A percentile compares a stretch with the other conserved stretches of the same genome.
Evolutionary conservation across 1,140 invertebrate species (phyloP).

Genomic region (Tetraneura akinire): DNA sequence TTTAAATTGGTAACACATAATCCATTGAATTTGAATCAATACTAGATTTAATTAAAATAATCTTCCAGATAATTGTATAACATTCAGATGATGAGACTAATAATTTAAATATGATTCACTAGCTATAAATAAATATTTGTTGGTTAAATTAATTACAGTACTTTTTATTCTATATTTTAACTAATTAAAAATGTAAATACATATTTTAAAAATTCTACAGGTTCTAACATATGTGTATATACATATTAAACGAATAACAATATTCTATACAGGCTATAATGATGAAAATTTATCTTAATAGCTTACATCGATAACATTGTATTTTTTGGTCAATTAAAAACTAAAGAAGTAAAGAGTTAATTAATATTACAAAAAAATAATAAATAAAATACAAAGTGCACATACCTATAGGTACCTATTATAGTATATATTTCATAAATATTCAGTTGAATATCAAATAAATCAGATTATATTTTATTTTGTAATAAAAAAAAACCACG

Average conservation of each 20-base stretch:
- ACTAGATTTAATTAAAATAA: too few species aligned
- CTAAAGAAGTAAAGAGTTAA: not conserved
- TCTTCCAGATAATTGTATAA: not conserved
- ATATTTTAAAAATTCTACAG: not conserved
- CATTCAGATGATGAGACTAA: too few species aligned
- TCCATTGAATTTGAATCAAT: too few species aligned
- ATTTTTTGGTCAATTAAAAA: conserved; percentile 22
- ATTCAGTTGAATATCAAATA: too few species aligned
- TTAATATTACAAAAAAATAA: not conserved
- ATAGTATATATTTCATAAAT: too few species aligned
- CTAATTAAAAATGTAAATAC: not conserved
- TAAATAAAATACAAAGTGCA: too few species aligned
- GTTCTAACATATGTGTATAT: too few species aligned
- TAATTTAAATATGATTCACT: not conserved
- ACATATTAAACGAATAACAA: not conserved
- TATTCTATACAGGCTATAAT: not conserved
- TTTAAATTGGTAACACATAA: not conserved
- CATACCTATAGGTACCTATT: too few species aligned
- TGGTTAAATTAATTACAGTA: not conserved
- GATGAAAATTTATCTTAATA: conserved; percentile 32
- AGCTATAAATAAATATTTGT: not conserved
- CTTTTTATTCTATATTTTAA: not conserved
- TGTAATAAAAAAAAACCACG: too few species aligned
- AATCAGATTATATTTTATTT: not conserved
- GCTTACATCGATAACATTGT: not conserved